phyloP scores from a whole-genome alignment of 2,113 vertebrate species.

The Falco punctatus region DNA sequence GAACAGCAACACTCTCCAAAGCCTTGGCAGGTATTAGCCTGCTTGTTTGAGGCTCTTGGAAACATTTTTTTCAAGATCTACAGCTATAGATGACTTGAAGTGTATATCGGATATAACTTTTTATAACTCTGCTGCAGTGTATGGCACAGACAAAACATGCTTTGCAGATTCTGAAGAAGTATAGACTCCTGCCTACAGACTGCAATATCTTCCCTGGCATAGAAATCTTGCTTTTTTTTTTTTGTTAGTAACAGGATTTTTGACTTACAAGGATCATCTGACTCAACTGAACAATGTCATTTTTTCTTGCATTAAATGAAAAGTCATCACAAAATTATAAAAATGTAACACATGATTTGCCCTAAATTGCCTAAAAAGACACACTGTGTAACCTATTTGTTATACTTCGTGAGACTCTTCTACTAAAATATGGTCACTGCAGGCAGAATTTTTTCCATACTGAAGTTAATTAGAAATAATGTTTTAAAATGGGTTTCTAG shows the following conservation, averaged over 20 bases:
- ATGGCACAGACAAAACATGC: not conserved
- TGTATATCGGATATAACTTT: not conserved
- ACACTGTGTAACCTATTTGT: not conserved
- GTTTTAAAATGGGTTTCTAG: not conserved
- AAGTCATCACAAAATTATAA: not conserved
- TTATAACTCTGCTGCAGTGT: not conserved
- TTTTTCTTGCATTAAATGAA: not conserved
- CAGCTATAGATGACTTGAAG: not conserved
- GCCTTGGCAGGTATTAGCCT: rapidly evolving
- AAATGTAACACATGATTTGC: not conserved
- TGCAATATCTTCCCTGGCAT: not conserved
- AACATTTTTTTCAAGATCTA: not conserved
- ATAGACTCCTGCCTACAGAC: not conserved
- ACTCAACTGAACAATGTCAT: not conserved
- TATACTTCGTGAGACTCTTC: not conserved
- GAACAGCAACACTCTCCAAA: not conserved
- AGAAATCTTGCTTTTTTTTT: not conserved
- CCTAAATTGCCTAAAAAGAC: not conserved
- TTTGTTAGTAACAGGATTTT: not conserved
- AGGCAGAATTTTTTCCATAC: not conserved
- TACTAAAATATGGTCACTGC: not conserved
- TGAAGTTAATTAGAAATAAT: not conserved
- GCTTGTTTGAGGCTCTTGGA: not conserved
- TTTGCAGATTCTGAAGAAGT: not conserved
- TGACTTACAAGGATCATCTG: not conserved